phyloP scores from a whole-genome alignment of 2,797 vertebrate species.

The Telmatherina bonti region DNA sequence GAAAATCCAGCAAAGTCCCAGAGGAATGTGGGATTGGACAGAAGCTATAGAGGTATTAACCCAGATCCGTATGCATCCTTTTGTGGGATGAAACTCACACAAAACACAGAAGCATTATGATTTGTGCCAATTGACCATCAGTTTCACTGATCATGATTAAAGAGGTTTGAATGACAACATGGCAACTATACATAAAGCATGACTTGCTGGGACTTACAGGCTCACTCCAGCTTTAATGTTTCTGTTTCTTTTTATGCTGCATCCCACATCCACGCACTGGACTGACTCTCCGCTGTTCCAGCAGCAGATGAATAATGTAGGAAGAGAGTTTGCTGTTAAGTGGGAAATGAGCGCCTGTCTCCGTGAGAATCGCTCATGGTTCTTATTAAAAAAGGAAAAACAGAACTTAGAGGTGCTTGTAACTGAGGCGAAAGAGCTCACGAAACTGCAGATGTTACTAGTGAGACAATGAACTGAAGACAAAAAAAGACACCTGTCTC shows the following conservation, averaged over 20 bases:
- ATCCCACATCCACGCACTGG: constrained; percentile 42
- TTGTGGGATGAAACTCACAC: constrained; percentile 10
- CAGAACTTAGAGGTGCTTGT: constrained; percentile 18
- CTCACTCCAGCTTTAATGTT: constrained; percentile 11
- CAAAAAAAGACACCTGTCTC: constrained; percentile 6
- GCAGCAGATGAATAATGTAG: constrained; percentile 65
- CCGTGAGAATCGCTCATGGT: constrained; percentile 28
- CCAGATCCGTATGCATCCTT: constrained; percentile 44
- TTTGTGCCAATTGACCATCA: constrained; percentile 27
- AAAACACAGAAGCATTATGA: constrained; percentile 13
- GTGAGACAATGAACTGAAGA: constrained; percentile 1
- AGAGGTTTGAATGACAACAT: constrained; percentile 23
- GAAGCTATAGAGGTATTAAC: constrained; percentile 46
- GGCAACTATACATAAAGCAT: constrained; percentile 21
- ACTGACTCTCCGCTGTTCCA: constrained; percentile 55
- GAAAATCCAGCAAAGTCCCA: constrained; percentile 43
- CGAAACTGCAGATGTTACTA: not conserved
- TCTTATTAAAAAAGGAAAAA: constrained; percentile 25
- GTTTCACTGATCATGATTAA: constrained; percentile 27
- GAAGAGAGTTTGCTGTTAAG: constrained; percentile 39
- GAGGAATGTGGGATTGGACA: constrained; percentile 36
- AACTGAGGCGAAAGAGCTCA: not conserved
- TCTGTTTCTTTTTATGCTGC: constrained; percentile 45
- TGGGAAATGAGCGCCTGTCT: constrained; percentile 53
- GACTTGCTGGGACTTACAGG: constrained; percentile 55